Conservation (phyloP, 1,140 invertebrate species). For the Phenacoccus solenopsis region DNA sequence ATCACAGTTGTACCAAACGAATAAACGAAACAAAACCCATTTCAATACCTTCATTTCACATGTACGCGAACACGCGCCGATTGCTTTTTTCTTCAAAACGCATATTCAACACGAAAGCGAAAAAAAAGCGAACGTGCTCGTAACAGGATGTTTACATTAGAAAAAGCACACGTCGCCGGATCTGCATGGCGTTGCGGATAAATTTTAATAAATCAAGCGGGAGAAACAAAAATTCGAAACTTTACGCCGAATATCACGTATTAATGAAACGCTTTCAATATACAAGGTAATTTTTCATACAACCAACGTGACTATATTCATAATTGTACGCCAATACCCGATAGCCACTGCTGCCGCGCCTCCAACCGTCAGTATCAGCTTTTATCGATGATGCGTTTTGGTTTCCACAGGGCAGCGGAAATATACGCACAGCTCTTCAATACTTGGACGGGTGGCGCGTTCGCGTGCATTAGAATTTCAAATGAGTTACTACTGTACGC, state of each 20-base stretch:
- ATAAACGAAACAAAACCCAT: too few relatives aligned
- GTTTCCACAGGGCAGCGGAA: neutral
- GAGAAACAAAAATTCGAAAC: neutral
- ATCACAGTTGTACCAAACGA: too few relatives aligned
- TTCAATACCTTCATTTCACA: too few relatives aligned
- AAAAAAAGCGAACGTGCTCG: too few relatives aligned
- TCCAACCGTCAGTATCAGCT: too few relatives aligned
- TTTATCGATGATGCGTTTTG: neutral
- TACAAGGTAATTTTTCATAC: neutral
- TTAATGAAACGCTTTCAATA: neutral
- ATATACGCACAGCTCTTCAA: neutral
- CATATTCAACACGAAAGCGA: too few relatives aligned
- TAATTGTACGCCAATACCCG: neutral
- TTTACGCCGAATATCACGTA: neutral
- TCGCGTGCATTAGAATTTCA: neutral
- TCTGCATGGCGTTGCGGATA: neutral
- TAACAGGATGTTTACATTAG: conserved; percentile 2
- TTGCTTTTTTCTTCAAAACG: too few relatives aligned
- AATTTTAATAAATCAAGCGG: neutral
- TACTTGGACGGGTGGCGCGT: too few relatives aligned
- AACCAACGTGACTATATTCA: neutral
- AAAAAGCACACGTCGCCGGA: neutral
- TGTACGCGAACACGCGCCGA: too few relatives aligned
- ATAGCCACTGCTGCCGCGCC: neutral
- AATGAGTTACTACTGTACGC: neutral